Evolutionary conservation across 92 coral and sea anemone species (phyloP), one percentile per base, ranked within the genome.

Genomic region (Porites divaricata): DNA sequence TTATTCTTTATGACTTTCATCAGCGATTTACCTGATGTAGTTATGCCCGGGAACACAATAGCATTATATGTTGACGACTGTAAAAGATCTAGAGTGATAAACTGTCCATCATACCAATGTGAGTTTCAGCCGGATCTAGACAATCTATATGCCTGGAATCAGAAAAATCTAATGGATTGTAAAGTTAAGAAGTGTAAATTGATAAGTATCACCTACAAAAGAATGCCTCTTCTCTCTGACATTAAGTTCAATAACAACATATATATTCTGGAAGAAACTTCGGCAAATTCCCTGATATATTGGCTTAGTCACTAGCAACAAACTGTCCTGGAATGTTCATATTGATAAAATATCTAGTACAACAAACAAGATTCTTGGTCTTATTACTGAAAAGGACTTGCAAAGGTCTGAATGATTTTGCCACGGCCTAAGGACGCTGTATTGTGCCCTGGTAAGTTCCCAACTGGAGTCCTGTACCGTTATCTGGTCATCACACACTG

Each of bases 81-180:
- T 72, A 35, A 35, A 35, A 35, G 83, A 67, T 88, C 86, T 61
- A 81, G 86, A 87, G 90, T 79, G 45, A 79, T 80, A 87, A 87
- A 1, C n/a, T 63, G 82, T 63, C 76, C 81, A n/a, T 21, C 82
- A 8, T 67, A 75, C 75, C 41, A 74, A 15, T 45, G 6, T 4
- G 19, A 35, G 75, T 84, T 63, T 75, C 81, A 74, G 65, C 65
- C 75, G 19, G 70, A 59, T 48, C 15, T 78, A 24, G 83, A 78
- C 20, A 78, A 63, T 13, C 45, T 77, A 25, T 70, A 8, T 57
- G 26, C 28, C 57, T 85, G 84, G 71, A 85, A 79, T 35, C 84
- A 77, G 9, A 79, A 69, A 77, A 77, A 77, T 35, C 45, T 35
- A 35, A 35, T 35, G 45, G 45, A 35, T 35, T 35, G 4, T 35